A percentile compares a stretch with the other conserved stretches of the same genome.
Conservation (phyloP, 2,888 invertebrate genomes). For the Pheosia tremula region DNA sequence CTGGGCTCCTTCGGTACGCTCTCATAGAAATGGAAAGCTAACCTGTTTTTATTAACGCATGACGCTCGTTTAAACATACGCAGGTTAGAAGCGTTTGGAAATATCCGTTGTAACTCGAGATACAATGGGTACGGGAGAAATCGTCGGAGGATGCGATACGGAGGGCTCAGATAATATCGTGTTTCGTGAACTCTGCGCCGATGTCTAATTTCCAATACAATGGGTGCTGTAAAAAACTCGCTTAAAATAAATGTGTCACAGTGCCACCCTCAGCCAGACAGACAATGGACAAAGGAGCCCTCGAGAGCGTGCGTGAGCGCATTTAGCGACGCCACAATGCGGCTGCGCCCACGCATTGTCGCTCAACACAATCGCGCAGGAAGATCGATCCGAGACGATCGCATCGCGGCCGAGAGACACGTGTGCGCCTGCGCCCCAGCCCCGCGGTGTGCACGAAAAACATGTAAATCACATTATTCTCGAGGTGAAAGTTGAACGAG, state of each 20-base stretch:
- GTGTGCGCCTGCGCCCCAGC: slow-evolving; percentile 44
- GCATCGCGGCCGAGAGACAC: slow-evolving; percentile 45
- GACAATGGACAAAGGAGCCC: slow-evolving; percentile 79
- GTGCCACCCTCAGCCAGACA: slow-evolving; percentile 76
- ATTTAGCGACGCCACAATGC: slow-evolving; percentile 67
- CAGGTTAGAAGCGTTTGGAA: slow-evolving; percentile 46
- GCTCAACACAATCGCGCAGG: slow-evolving; percentile 62
- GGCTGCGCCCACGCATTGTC: slow-evolving; percentile 68
- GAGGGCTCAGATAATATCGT: slow-evolving; percentile 76
- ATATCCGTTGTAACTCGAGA: slow-evolving; percentile 55
- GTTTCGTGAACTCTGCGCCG: slow-evolving; percentile 77
- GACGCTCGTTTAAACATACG: slow-evolving; percentile 37
- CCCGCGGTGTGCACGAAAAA: slow-evolving; percentile 43
- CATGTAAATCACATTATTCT: slow-evolving; percentile 75
- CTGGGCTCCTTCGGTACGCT: slow-evolving; percentile 62
- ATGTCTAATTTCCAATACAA: slow-evolving; percentile 83
- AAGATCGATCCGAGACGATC: slow-evolving; percentile 56
- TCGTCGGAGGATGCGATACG: slow-evolving; percentile 65
- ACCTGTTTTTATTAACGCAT: slow-evolving; percentile 70
- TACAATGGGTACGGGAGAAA: slow-evolving; percentile 62
- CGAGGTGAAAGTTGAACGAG: slow-evolving; percentile 81
- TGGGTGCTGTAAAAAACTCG: slow-evolving; percentile 78
- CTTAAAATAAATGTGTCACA: slow-evolving; percentile 83
- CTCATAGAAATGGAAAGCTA: slow-evolving; percentile 76
- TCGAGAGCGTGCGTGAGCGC: slow-evolving; percentile 56